Conservation (phyloP, 2,113 vertebrate species). For the Siniperca chuatsi region DNA sequence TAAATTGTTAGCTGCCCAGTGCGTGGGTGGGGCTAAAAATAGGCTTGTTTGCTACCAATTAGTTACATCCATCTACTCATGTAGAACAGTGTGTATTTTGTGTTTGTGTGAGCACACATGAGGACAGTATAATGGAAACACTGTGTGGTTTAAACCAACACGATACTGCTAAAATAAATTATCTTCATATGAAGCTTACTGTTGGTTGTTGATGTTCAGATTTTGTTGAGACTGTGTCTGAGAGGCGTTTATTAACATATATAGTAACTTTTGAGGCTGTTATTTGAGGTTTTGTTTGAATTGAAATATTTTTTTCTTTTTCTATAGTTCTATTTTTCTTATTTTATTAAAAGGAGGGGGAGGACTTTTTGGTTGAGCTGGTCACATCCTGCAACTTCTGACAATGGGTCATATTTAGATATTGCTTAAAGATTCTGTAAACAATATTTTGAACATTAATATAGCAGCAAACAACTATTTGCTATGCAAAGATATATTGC, state of each 20-base stretch:
- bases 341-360: too few relatives aligned
- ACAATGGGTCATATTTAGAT: neutral
- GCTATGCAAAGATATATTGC: too few relatives aligned
- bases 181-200: neutral
- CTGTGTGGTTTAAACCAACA: neutral
- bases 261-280: neutral
- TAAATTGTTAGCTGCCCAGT: slow-evolving; percentile 34
- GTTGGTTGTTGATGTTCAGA: neutral
- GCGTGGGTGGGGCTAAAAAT: neutral
- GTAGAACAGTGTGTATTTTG: neutral
- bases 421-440: neutral
- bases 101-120: neutral
- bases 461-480: too few relatives aligned
- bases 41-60: neutral
- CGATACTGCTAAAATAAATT: neutral
- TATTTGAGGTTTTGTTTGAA: neutral
- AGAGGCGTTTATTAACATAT: neutral
- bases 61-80: slow-evolving; percentile 20
- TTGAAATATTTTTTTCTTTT: neutral
- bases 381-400: neutral
- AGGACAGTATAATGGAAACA: neutral
- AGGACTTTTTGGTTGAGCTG: too few relatives aligned
- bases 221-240: neutral
- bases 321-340: too few relatives aligned
- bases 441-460: too few relatives aligned